These are phyloP conservation scores for Sapajus apella DNA, from an alignment of 2,113 vertebrate species.

Conservation along the genomic window DNA sequence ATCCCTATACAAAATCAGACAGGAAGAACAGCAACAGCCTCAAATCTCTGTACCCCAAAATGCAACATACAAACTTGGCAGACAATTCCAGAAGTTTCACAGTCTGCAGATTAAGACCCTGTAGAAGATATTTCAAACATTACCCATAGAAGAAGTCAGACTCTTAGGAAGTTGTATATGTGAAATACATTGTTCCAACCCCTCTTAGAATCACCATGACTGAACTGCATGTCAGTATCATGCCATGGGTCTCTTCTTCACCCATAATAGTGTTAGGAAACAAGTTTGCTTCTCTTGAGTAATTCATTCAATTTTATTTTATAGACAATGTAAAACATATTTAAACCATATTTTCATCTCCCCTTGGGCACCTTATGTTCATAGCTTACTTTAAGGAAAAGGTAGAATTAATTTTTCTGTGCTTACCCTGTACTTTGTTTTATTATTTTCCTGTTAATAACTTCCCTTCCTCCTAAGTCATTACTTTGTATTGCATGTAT, in stretches of 20 bases:
- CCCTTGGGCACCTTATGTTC: not conserved
- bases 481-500: constrained; percentile 1
- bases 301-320: not conserved
- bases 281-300: not conserved
- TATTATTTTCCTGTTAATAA: not conserved
- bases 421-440: not conserved
- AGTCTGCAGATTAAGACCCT: not conserved
- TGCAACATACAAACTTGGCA: not conserved
- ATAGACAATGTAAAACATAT: not conserved
- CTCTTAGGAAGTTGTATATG: not conserved
- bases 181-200: not conserved
- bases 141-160: not conserved
- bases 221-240: not conserved
- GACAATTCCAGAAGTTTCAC: not conserved
- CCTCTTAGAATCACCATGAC: not conserved
- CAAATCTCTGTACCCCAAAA: not conserved
- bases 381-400: constrained; percentile 25
- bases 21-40: not conserved
- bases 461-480: not conserved
- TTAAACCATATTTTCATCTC: not conserved
- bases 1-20: not conserved
- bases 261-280: not conserved
- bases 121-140: not conserved
- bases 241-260: not conserved
- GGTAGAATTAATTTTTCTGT: not conserved